Base-by-base conservation (phyloP, 1,140 invertebrate genomes). In the Macrostomum lignano region DNA sequence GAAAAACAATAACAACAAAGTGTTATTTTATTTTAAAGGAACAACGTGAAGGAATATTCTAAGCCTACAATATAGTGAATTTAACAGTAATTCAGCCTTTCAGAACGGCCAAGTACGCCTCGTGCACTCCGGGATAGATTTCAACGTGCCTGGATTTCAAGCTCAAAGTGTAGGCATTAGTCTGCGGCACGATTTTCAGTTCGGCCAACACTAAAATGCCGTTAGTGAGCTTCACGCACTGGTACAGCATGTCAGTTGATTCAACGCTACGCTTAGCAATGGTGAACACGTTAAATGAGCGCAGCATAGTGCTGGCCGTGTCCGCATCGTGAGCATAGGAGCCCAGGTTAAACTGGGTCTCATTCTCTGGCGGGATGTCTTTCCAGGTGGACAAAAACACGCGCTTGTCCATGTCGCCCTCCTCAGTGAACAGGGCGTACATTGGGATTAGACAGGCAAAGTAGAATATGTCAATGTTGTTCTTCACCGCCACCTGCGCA, bases 181-280 rank as follows among this genome's bases (percentile, higher is more conserved):
- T n/a, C n/a, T n/a, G n/a, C n/a, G n/a, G n/a, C n/a, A n/a, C n/a
- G 38, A 94, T 68, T 58, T 96, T 94, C 19, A 96, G 64, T 55
- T 96, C 88, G 24, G 82, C 68, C 3, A 96, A 62, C 10, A 94
- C 77, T 79, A 81, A 93, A 43, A 96, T 86, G 43, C 78, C 79
- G 58, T 96, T 96, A 19, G 77, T 82, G 17, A 96, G 64, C 57
- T 91, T 91, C 2, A 96, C 61, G 0, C 82, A 91, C 51, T 96
- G 86, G 61, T 96, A 96, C 2, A 96, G 65, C 81, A 96, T 93
- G 48, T 98, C 86, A 56, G 94, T 82, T 1, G 86, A 84, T 58
- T 98, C 88, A 0, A 94, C 84, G 55, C 86, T 93, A 28, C 86
- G 66, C 52, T 93, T 93, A n/a, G 88, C 86, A 48, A 96, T 91